Base-by-base conservation (phyloP, 2,888 invertebrate genomes). In the Epiblema foenella region DNA sequence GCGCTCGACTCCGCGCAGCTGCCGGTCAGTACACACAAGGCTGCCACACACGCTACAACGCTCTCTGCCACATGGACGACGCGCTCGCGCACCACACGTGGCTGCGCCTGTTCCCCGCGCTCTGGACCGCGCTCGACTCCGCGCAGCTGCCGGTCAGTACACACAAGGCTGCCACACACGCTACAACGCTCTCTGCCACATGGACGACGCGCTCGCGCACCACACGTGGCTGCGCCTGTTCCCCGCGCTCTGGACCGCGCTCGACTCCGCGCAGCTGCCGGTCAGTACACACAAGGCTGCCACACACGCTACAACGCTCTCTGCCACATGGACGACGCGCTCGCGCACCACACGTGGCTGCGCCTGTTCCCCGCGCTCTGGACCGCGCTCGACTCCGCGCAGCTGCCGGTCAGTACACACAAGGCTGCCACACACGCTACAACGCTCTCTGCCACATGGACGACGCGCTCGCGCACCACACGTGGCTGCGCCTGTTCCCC, bases 61-160 rank as follows among this genome's bases (percentile, higher is more conserved):
- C n/a, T n/a, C n/a, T n/a, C n/a, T 98, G 98, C 81, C 98, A 99
- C 89, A 97, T 97, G 95, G 98, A 98, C 85, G 98, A 98, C 0
- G 91, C 94, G 59, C 93, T 99, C n/a, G 98, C 99, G 0, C 98
- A 99, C 85, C 95, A 95, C 79, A 95, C 97, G 58, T 99, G 99
- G 99, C 91, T 98, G 20, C 94, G 96, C 39, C 93, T 98, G 10
- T 37, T 37, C 37, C 37, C 37, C 37, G 37, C 37, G 37, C 37
- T 37, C 10, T 37, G 37, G 37, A 10, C 10, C 37, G 37, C 37
- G 37, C 37, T 37, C 37, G 37, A 37, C 37, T 37, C 37, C 37
- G 9, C 37, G 37, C 37, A 37, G 37, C 37, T 37, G 10, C 37
- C 37, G 56, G 18, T 24, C 24, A 51, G 51, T n/a, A n/a, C n/a